Base-by-base conservation (phyloP, 2,888 invertebrate species). In the Antitype chi region DNA sequence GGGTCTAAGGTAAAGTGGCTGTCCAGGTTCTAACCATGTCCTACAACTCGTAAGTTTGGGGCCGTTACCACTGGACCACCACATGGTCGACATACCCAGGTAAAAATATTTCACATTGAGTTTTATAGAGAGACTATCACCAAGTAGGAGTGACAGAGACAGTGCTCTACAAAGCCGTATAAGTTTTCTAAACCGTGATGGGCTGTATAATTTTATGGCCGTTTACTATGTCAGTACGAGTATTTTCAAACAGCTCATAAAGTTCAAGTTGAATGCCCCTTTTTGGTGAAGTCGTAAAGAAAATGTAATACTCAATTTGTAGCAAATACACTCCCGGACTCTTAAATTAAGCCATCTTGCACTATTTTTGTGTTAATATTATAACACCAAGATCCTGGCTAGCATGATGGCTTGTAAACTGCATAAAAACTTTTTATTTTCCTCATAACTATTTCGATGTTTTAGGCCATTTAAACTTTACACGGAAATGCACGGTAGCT, bases 261-360 rank as follows among this genome's bases (percentile, higher is more conserved):
- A 60, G 0, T 43, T 28, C 11, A 9, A 59, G 11, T 25, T 20
- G 28, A 70, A 62, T 20, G 8, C 6, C 13, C 13, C 28, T 52
- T 80, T 43, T 63, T 20, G 17, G 9, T 0, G 15, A 55, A 32
- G 17, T 57, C 63, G 5, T 64, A 49, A 78, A 57, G 28, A 70
- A 79, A 78, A 66, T 28, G 4, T 53, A 38, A 52, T 8, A 53
- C 32, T 25, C 52, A 63, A 70, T 62, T 68, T 63, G 62, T 47
- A 57, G 43, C 57, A 59, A 81, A 74, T 49, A 69, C 70, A 74
- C 43, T 47, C 43, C 43, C 6, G 43, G 1, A 47, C 43, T 13
- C 11, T 2, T 47, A 47, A 47, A 47, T 47, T 11, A 11, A 47
- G 43, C 13, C 43, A 43, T 11, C 11, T 11, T 9, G 9, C 2